Base-by-base conservation (phyloP, 1,140 invertebrate species). In the Drosophila kanapiae region DNA sequence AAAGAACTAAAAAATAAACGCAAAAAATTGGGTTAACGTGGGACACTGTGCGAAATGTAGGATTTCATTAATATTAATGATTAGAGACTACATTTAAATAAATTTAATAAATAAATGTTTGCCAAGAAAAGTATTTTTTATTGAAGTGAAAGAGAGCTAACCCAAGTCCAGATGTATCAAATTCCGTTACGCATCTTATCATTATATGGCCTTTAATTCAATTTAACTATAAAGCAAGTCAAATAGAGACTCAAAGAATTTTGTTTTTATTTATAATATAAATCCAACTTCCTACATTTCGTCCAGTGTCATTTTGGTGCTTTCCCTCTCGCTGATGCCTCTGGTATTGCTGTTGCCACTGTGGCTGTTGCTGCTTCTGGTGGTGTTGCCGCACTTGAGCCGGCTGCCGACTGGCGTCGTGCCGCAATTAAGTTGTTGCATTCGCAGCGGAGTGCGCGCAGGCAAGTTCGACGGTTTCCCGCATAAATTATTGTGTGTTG, bases 361-460 rank as follows among this genome's bases (percentile, higher is more conserved):
- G 53, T 23, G n/a, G 60, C 47, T 33, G 48, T 40, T 38, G 37
- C 53, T 43, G 33, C 33, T 29, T 18, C 47, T 35, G 13, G 42
- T 42, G 13, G 51, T 43, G 10, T 43, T 37, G 43, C 58, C 61
- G 57, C 47, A 76, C 70, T 83, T 70, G 70, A 82, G 68, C 57
- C 56, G 71, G 65, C 60, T 54, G 35, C 53, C 33, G 53, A 23
- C 53, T 54, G 53, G 53, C 53, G 35, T 38, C 77, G 74, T 77
- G 75, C 71, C 63, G 77, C 83, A 87, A 87, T 87, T 87, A 87
- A 87, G 84, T 83, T 87, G 83, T 88, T 88, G 84, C 83, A 88
- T 87, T 87, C 62, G 61, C 62, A 45, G 53, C 59, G 65, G 61
- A n/a, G n/a, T n/a, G 60, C 59, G 69, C 48, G 56, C 67, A 49